Base-by-base conservation (phyloP, 2,797 vertebrate species). In the Sebastolobus alascanus region DNA sequence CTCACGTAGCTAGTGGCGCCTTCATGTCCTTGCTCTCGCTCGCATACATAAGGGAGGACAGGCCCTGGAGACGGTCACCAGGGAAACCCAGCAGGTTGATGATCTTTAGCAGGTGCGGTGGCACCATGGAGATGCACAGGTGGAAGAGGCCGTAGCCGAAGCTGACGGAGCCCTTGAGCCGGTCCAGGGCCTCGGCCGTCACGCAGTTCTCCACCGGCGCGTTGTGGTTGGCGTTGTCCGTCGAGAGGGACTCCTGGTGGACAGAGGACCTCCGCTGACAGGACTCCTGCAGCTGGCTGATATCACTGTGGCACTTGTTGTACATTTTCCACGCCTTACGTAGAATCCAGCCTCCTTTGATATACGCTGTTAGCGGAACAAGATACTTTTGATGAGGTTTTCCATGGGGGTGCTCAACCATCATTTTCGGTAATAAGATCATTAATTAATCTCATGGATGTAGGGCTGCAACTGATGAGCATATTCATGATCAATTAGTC, bases 21-120 rank as follows among this genome's bases (percentile, higher is more conserved):
- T 99, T 99, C 99, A 99, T 99, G 96, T 99, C 99, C 94, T 97
- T 98, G 97, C 99, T 99, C 96, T 99, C 98, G 86, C 99, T 99
- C 80, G 99, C 99, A 83, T 98, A 99, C 95, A 97, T 97, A 73
- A 99, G 96, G 80, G 98, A 98, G 87, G 97, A 97, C 89, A 99
- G 96, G 84, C 99, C 99, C 95, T 99, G 98, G 70, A 97, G 96
- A 75, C 98, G 97, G 96, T 99, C 98, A 84, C 98, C 99, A 67
- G 99, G 99, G 95, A 99, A 99, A 89, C 99, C 99, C 94, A 99
- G 96, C 90, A 99, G 96, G 95, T 99, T 99, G 96, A 99, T 98
- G 89, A 99, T 99, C 96, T 99, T 99, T 91, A 99, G 98, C 95
- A 99, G 97, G 95, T 99, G 99, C 82, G 99, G 99, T 8, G 99